phyloP scores from a whole-genome alignment of 2,113 vertebrate species.

The Larimichthys polyactis region DNA sequence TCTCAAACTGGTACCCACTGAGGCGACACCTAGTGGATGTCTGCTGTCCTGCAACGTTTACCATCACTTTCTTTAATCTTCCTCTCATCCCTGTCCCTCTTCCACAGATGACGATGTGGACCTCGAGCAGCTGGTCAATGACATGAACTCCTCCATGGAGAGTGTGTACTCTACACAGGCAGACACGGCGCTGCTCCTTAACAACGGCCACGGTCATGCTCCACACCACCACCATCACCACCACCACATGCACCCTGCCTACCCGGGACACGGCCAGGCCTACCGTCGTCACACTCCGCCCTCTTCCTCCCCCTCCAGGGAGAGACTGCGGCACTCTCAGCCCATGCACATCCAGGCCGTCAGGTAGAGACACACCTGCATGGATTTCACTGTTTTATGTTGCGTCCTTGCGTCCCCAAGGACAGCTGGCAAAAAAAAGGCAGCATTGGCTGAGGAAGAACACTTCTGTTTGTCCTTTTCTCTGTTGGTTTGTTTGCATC shows the following conservation, averaged over 20 bases:
- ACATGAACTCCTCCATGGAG: slow-evolving; percentile 95
- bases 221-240: slow-evolving; percentile 60
- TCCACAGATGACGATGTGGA: slow-evolving; percentile 94
- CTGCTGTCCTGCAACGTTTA: slow-evolving; percentile 5
- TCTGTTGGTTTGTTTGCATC: background rate
- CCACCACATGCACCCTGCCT: slow-evolving; percentile 62
- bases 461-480: background rate
- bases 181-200: slow-evolving; percentile 90
- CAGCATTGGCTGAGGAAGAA: background rate
- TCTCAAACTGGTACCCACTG: background rate
- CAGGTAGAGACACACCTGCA: slow-evolving; percentile 83
- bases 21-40: slow-evolving; percentile 34
- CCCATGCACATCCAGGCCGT: slow-evolving; percentile 93
- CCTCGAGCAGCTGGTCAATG: slow-evolving; percentile 93
- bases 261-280: slow-evolving; percentile 53
- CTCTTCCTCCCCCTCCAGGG: slow-evolving; percentile 72
- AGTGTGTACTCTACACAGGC: slow-evolving; percentile 88
- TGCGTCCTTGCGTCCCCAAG: background rate
- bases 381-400: background rate
- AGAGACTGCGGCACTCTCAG: slow-evolving; percentile 90
- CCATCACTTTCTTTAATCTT: slow-evolving; percentile 3
- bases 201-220: slow-evolving; percentile 83
- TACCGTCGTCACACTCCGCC: slow-evolving; percentile 47
- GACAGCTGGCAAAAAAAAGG: background rate
- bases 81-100: background rate